phyloP scores from a whole-genome alignment of 2,797 vertebrate species.

The Leptodactylus fallax region DNA sequence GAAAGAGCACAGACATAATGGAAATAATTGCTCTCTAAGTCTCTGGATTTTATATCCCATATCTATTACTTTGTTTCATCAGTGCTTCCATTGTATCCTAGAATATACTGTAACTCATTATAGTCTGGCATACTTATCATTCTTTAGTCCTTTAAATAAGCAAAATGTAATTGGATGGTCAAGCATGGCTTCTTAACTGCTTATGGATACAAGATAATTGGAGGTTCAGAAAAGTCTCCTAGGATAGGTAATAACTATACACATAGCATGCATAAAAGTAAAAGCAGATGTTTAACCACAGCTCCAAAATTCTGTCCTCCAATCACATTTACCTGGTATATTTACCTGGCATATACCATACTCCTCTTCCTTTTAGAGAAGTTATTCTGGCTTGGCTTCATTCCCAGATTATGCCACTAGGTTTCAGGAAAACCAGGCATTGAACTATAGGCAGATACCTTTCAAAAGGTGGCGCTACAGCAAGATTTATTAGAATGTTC shows the following conservation, averaged over 20 bases:
- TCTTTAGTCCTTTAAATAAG: constrained; percentile 48
- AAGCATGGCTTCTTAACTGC: constrained; percentile 35
- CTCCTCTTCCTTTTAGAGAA: too few relatives aligned
- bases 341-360: too few relatives aligned
- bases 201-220: constrained; percentile 41
- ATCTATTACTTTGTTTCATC: constrained; percentile 42
- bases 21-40: constrained; percentile 21
- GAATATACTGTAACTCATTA: constrained; percentile 44
- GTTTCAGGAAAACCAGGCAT: too few relatives aligned
- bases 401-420: too few relatives aligned
- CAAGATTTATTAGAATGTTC: too few relatives aligned
- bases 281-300: constrained; percentile 7
- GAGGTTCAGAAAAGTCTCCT: neutral
- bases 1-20: constrained; percentile 10
- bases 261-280: neutral
- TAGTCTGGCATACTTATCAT: constrained; percentile 47
- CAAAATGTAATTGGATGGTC: constrained; percentile 39
- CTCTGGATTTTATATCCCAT: constrained; percentile 31
- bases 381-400: too few relatives aligned
- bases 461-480: too few relatives aligned
- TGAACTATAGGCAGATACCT: too few relatives aligned
- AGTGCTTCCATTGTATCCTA: constrained; percentile 16
- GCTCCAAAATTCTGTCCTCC: neutral
- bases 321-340: neutral
- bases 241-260: neutral